Base-by-base conservation (phyloP, 2,113 vertebrate genomes). In the Albula glossodonta region DNA sequence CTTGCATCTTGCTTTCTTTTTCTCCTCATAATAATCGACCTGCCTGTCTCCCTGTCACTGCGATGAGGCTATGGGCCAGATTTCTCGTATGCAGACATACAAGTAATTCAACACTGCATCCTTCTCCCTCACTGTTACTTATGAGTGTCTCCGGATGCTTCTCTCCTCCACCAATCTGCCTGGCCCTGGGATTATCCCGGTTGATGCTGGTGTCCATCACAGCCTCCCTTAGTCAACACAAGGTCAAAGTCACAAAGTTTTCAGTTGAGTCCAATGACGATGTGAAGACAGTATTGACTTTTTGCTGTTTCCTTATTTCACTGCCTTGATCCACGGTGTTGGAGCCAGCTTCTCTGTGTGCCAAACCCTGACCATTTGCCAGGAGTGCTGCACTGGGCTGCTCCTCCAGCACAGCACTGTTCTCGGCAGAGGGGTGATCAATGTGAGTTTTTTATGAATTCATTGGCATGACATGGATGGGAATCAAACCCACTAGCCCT, bases 21-120 rank as follows among this genome's bases (percentile, higher is more conserved):
- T 84, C 89, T 83, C 90, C 83, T 85, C 81, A 86, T 91, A 88
- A 88, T 93, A 92, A 93, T 93, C 92, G 91, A 88, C 82, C 90
- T 91, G 89, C 91, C 91, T 88, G 82, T 91, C 90, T 91, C 41
- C 79, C 87, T 70, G 83, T 85, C 88, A 41, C 74, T 6, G 52
- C 9, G 60, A 66, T 66, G 60, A 66, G 6, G 60, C 83, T 84
- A 70, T 77, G 50, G 70, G 22, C 70, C 83, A 31, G 5, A 25
- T 41, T 57, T 70, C 5, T 41, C 31, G 31, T 51, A 9, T 9
- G 15, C 12, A 51, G 52, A 5, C 56, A 70, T 7, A 31, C 52
- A 74, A 78, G n/a, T 79, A n/a, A 51, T 5, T 31, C 51, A 50
- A 51, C 51, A 57, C 11, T 31, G 70, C 74, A 5, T 31, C 19